phyloP scores from a whole-genome alignment of 2,113 vertebrate genomes.

The Sisor rabdophorus region DNA sequence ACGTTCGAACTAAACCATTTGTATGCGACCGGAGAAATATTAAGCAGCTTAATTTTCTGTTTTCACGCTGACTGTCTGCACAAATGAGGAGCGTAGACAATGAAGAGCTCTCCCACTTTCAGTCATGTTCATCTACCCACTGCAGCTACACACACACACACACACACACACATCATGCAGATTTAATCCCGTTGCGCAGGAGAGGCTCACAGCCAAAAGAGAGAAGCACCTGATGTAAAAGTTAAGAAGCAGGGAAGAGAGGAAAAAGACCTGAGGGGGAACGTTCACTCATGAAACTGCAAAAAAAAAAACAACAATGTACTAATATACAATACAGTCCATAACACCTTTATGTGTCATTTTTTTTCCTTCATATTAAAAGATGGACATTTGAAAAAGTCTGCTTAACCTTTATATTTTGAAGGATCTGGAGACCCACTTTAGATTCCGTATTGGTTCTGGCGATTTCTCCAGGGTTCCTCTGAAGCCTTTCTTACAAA shows the following conservation, averaged over 20 bases:
- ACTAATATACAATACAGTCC: constrained; percentile 29
- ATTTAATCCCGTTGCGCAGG: constrained; percentile 59
- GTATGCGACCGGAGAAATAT: constrained; percentile 54
- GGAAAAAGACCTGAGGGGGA: constrained; percentile 59
- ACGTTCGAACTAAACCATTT: constrained; percentile 55
- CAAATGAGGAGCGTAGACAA: constrained; percentile 55
- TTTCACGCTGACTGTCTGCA: constrained; percentile 44
- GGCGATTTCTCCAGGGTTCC: not conserved
- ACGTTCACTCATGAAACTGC: constrained; percentile 48
- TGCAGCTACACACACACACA: constrained; percentile 2
- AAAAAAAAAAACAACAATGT: constrained; percentile 9
- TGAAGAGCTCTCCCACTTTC: constrained; percentile 50
- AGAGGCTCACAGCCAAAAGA: constrained; percentile 46
- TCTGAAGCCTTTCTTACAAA: constrained; percentile 33
- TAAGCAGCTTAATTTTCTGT: constrained; percentile 60
- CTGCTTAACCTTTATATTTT: too few species aligned
- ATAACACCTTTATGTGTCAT: not conserved
- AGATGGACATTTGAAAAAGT: not conserved
- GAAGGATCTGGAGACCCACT: constrained; percentile 3
- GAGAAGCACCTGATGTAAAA: constrained; percentile 45
- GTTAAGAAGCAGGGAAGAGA: constrained; percentile 61
- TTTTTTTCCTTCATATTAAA: constrained; percentile 1
- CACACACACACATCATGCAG: constrained; percentile 55
- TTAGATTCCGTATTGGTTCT: constrained; percentile 19
- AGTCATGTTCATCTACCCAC: constrained; percentile 52